Conservation (phyloP, 2,797 vertebrate genomes). For the Hydrocynus forskahlii region DNA sequence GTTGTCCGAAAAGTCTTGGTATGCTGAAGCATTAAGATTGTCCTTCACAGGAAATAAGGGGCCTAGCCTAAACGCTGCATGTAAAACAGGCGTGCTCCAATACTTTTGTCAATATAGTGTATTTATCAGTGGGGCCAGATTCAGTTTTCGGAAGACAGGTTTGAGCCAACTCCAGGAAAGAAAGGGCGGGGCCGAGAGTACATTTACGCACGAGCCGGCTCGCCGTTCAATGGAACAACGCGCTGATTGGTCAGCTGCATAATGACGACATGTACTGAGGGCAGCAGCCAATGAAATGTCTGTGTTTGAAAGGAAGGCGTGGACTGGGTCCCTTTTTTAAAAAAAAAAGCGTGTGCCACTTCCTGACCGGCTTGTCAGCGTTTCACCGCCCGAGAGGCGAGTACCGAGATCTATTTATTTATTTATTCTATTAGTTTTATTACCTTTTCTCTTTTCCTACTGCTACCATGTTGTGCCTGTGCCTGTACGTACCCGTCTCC, state of each 20-base stretch:
- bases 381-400: neutral
- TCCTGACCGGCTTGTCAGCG: conserved; percentile 66
- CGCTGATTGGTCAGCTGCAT: conserved; percentile 62
- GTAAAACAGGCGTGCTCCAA: no score
- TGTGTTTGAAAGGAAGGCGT: neutral
- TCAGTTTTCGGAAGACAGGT: neutral
- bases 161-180: neutral
- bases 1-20: no score
- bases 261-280: conserved; percentile 56
- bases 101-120: no score
- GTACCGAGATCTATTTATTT: conserved; percentile 2
- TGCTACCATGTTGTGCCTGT: conserved; percentile 86
- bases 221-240: conserved; percentile 54
- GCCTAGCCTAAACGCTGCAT: no score
- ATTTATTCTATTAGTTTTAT: conserved; percentile 11
- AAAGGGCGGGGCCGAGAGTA: no score
- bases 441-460: neutral
- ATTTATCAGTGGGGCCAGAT: neutral
- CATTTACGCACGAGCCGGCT: neutral
- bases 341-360: conserved; percentile 18
- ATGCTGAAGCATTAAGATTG: no score
- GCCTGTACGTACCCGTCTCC: conserved; percentile 85
- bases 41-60: neutral
- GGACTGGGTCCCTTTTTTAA: neutral
- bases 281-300: neutral